A percentile compares a stretch with the other conserved stretches of the same genome.
Evolutionary conservation across 1,140 invertebrate genomes (phyloP).

Genomic region (Drosophila pallidifrons): DNA sequence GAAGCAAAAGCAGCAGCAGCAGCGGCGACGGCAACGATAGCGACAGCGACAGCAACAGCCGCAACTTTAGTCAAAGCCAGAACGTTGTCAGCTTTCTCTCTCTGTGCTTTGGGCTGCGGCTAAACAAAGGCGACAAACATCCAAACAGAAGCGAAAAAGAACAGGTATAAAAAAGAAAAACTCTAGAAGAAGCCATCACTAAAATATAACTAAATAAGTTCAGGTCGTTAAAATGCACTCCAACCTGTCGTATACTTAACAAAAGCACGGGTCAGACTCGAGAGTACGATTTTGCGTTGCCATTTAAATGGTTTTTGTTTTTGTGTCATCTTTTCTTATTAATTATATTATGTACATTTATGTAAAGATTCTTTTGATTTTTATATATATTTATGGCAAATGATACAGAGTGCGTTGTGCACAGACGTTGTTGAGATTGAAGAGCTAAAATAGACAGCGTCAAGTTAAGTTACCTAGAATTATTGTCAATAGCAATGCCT

Average conservation of each 20-base stretch:
- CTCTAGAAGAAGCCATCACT: conserved; percentile 19
- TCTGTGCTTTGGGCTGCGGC: conserved; percentile 11
- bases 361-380: background rate
- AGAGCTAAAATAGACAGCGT: conserved; percentile 42
- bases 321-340: background rate
- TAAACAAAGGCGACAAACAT: conserved; percentile 27
- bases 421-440: conserved; percentile 44
- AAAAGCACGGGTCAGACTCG: background rate
- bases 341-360: conserved; percentile 5
- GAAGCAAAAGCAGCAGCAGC: conserved; percentile 29
- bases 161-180: conserved; percentile 10
- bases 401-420: background rate
- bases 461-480: conserved; percentile 64
- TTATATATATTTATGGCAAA: conserved; percentile 14
- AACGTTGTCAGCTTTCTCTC: background rate
- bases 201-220: conserved; percentile 36
- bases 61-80: conserved; percentile 16
- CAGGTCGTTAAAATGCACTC: conserved; percentile 12
- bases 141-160: conserved; percentile 22
- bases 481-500: conserved; percentile 76
- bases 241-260: conserved; percentile 21
- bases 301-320: conserved; percentile 7
- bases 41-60: background rate
- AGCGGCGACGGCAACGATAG: background rate
- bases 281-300: background rate